Percentiles rank a stretch among this genome's conserved stretches.
phyloP scores from a whole-genome alignment of 2,113 vertebrate genomes.

The Vireo altiloquus region DNA sequence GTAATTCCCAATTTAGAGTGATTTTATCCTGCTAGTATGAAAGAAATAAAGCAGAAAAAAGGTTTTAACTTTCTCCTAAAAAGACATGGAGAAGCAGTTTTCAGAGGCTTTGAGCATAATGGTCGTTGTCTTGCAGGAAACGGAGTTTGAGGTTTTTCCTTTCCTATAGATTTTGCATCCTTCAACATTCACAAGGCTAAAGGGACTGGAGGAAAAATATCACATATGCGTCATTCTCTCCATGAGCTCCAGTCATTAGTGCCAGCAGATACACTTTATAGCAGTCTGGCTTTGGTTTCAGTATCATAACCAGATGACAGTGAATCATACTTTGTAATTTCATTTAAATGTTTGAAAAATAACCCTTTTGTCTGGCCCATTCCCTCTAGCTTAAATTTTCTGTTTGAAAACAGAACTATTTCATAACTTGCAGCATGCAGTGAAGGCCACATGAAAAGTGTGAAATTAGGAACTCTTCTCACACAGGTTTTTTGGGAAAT shows the following conservation, averaged over 20 bases:
- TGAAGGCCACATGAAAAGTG: background rate
- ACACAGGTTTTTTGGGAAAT: background rate
- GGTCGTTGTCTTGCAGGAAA: background rate
- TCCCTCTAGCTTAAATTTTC: background rate
- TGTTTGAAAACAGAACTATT: background rate
- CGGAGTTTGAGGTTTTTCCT: background rate
- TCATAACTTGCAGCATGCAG: background rate
- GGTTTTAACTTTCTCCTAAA: background rate
- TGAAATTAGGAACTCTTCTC: background rate
- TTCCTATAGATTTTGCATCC: background rate
- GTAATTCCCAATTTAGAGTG: background rate
- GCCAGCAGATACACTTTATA: slow-evolving; percentile 28
- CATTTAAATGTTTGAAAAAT: background rate
- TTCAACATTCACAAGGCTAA: background rate
- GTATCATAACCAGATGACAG: slow-evolving; percentile 20
- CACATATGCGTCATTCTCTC: background rate
- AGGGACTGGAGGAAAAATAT: background rate
- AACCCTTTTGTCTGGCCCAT: background rate
- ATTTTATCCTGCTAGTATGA: background rate
- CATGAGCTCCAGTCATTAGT: background rate
- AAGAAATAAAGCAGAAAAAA: background rate
- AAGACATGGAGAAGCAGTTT: background rate
- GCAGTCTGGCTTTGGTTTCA: slow-evolving; percentile 18
- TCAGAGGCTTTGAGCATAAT: background rate
- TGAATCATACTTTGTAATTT: slow-evolving; percentile 7